Conservation (phyloP, 2,797 vertebrate species). For the Alcedo quadribrachys region DNA sequence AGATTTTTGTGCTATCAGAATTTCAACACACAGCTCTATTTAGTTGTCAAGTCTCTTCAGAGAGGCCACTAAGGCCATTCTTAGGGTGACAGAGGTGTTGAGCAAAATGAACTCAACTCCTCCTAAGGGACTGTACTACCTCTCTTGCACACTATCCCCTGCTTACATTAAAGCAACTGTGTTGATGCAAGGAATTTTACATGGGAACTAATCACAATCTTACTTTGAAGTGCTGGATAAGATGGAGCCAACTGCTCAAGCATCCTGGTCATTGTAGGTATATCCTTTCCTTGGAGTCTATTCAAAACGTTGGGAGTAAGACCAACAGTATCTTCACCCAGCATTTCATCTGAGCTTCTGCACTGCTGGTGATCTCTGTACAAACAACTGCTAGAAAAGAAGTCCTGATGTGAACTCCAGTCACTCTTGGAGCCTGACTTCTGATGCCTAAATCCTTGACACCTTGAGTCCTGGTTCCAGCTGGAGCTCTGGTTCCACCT, state of each 20-base stretch:
- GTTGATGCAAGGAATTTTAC: not conserved
- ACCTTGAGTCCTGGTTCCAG: not conserved
- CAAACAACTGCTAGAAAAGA: not conserved
- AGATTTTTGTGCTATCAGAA: not conserved
- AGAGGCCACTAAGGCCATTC: not conserved
- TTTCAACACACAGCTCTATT: not conserved
- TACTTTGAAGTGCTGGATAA: conserved; percentile 59
- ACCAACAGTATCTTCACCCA: not conserved
- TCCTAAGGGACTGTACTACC: not conserved
- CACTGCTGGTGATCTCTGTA: not conserved
- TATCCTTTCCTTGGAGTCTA: not conserved
- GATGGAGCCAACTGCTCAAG: not conserved
- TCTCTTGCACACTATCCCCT: not conserved
- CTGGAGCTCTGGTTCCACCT: not conserved
- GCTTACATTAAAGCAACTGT: not conserved
- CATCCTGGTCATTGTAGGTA: conserved; percentile 1
- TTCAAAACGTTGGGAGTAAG: not conserved
- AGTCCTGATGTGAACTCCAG: not conserved
- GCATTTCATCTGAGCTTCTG: not conserved
- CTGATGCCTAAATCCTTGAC: conserved; percentile 11
- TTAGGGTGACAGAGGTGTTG: not conserved
- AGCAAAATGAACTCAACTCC: not conserved
- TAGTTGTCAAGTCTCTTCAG: not conserved
- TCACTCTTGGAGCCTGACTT: not conserved
- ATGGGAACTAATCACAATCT: not conserved